These are phyloP conservation scores for Umimayanthus chanpuru DNA, from an alignment of 92 coral and sea anemone genomes.

Conservation along the genomic window DNA sequence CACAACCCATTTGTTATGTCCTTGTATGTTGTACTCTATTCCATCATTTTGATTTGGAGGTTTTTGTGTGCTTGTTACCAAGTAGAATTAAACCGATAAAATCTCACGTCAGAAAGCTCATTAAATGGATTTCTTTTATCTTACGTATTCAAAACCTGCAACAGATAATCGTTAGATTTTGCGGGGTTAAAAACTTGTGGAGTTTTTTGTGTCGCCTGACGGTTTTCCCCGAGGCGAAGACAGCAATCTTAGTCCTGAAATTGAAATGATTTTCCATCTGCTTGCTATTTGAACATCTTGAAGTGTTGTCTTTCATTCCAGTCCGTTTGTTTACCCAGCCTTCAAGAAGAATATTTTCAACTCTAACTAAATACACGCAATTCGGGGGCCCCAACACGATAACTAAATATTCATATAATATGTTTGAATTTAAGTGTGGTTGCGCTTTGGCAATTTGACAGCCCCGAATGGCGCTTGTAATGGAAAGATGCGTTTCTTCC, in stretches of 20 bases:
- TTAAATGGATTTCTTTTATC: conserved; percentile 33
- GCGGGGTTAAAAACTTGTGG: background rate
- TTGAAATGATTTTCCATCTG: conserved; percentile 25
- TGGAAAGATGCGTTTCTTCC: background rate
- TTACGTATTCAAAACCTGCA: background rate
- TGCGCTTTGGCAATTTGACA: conserved; percentile 10
- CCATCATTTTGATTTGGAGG: background rate
- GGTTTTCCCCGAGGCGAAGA: conserved; percentile 2
- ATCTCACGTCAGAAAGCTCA: conserved; percentile 11
- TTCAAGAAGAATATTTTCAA: conserved; percentile 37
- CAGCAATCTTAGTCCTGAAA: background rate
- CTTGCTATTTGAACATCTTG: conserved; percentile 54
- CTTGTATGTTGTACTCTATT: background rate
- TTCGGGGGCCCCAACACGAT: conserved; percentile 32
- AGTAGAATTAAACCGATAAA: conserved; percentile 18
- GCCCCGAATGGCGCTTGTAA: conserved; percentile 31
- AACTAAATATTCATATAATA: conserved; percentile 28
- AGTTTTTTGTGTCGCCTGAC: background rate
- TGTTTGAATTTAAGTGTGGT: conserved; percentile 23
- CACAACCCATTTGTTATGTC: background rate
- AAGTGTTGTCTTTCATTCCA: conserved; percentile 58
- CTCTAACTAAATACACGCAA: conserved; percentile 35
- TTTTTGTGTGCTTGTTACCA: background rate
- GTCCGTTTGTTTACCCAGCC: conserved; percentile 56
- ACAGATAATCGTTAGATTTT: background rate